A percentile compares a stretch with the other conserved stretches of the same genome.
Evolutionary conservation across 2,888 invertebrate species (phyloP).

Genomic region (Panorpa germanica): DNA sequence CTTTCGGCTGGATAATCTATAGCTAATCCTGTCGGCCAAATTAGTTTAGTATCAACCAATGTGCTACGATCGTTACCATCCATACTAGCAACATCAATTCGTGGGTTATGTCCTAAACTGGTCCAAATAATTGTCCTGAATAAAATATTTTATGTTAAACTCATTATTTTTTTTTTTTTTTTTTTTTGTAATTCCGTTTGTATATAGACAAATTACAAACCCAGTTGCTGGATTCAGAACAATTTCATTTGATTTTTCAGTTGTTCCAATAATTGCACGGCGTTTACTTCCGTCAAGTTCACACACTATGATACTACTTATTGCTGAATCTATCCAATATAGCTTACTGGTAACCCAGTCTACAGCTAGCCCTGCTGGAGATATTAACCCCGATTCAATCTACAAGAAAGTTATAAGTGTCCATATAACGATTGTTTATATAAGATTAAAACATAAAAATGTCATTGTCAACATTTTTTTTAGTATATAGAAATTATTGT

Average conservation of each 20-base stretch:
- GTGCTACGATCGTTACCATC: slow-evolving; percentile 38
- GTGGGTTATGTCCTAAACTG: slow-evolving; percentile 41
- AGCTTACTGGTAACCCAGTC: slow-evolving; percentile 49
- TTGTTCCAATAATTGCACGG: slow-evolving; percentile 21
- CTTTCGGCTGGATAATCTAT: slow-evolving; percentile 51
- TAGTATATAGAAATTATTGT: too few relatives aligned
- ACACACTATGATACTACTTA: slow-evolving; percentile 22
- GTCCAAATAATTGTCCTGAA: slow-evolving; percentile 55
- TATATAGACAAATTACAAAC: slow-evolving; percentile 16
- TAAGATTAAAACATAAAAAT: too few relatives aligned
- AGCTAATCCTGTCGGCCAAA: slow-evolving; percentile 59
- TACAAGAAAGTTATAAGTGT: too few relatives aligned
- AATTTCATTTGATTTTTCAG: slow-evolving; percentile 50
- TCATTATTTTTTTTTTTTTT: too few relatives aligned
- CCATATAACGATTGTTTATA: too few relatives aligned
- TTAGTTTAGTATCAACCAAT: slow-evolving; percentile 37
- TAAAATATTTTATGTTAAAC: slow-evolving; percentile 9
- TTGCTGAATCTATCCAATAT: slow-evolving; percentile 43
- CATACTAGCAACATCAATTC: slow-evolving; percentile 43
- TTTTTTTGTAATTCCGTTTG: not conserved
- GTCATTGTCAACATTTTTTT: too few relatives aligned
- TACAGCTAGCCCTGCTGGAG: slow-evolving; percentile 55
- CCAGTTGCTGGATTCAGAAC: slow-evolving; percentile 44
- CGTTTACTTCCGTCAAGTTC: slow-evolving; percentile 23
- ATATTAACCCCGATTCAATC: too few relatives aligned